Conservation (phyloP, 2,797 vertebrate genomes). For the Parambassis ranga region DNA sequence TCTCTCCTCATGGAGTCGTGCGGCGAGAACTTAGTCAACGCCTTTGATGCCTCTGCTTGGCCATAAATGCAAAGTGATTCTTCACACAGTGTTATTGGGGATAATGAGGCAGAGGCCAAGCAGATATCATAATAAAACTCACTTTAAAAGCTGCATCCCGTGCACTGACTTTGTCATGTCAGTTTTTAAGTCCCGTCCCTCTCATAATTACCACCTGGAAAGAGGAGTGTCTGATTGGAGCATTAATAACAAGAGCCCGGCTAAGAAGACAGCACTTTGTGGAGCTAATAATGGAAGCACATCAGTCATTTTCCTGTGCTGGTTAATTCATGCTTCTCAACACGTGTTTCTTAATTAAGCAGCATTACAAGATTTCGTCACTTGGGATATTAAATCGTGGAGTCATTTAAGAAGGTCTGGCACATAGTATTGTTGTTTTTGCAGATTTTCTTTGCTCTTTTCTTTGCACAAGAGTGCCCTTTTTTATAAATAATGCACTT, state of each 20-base stretch:
- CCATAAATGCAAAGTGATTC: conserved; percentile 54
- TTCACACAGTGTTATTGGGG: conserved; percentile 32
- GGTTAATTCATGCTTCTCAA: conserved; percentile 5
- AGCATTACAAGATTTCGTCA: conserved; percentile 22
- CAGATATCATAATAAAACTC: conserved; percentile 38
- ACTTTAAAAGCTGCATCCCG: conserved; percentile 3
- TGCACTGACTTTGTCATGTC: conserved; percentile 20
- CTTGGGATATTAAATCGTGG: conserved; percentile 13
- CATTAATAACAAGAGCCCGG: conserved; percentile 12
- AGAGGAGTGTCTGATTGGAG: conserved; percentile 12
- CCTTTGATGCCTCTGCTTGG: conserved; percentile 51
- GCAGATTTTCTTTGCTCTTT: conserved; percentile 13
- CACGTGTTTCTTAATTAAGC: conserved; percentile 14
- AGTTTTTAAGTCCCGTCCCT: conserved; percentile 26
- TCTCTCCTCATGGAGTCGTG: conserved; percentile 24
- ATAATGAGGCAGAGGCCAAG: conserved; percentile 47
- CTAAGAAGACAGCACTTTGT: conserved; percentile 20
- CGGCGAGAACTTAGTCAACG: conserved; percentile 33
- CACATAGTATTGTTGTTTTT: conserved; percentile 28
- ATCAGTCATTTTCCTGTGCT: conserved; percentile 26
- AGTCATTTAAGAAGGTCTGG: conserved; percentile 23
- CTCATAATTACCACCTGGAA: conserved; percentile 33
- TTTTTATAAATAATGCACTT: conserved; percentile 75
- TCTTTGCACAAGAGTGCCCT: conserved; percentile 24
- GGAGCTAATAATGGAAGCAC: conserved; percentile 42